Conservation (phyloP, 1,140 invertebrate species). For the Spodoptera litura region DNA sequence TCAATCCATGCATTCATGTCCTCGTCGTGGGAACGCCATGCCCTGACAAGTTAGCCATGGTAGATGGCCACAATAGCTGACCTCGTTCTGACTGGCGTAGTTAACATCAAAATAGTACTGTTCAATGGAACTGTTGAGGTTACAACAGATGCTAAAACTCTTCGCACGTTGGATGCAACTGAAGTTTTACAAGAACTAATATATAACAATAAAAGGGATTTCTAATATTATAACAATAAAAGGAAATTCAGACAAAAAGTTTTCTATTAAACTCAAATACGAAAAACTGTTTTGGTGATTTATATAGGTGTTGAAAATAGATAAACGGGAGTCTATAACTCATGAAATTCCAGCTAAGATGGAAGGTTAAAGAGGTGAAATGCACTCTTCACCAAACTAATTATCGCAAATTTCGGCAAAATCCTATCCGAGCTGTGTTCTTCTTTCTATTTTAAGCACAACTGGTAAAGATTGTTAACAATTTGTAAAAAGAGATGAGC, state of each 20-base stretch:
- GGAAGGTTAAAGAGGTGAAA: conserved; percentile 1
- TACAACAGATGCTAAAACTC: neutral
- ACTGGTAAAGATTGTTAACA: neutral
- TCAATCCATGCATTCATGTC: conserved; percentile 37
- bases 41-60: conserved; percentile 51
- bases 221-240: too few relatives aligned
- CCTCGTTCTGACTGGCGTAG: conserved; percentile 47
- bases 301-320: too few relatives aligned
- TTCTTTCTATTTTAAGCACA: conserved; percentile 18
- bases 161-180: neutral
- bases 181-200: neutral
- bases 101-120: conserved; percentile 26
- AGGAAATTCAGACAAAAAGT: too few relatives aligned
- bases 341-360: conserved; percentile 2
- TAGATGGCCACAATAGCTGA: conserved; percentile 51
- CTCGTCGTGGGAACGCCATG: conserved; percentile 54
- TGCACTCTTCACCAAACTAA: conserved; percentile 19
- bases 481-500: conserved; percentile 7
- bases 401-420: conserved; percentile 6
- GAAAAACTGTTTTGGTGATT: too few relatives aligned
- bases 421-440: neutral
- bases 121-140: conserved; percentile 16
- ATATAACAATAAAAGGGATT: too few relatives aligned
- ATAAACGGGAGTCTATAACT: neutral
- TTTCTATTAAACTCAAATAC: too few relatives aligned